phyloP scores from a whole-genome alignment of 2,797 vertebrate genomes.

The Liasis olivaceus region DNA sequence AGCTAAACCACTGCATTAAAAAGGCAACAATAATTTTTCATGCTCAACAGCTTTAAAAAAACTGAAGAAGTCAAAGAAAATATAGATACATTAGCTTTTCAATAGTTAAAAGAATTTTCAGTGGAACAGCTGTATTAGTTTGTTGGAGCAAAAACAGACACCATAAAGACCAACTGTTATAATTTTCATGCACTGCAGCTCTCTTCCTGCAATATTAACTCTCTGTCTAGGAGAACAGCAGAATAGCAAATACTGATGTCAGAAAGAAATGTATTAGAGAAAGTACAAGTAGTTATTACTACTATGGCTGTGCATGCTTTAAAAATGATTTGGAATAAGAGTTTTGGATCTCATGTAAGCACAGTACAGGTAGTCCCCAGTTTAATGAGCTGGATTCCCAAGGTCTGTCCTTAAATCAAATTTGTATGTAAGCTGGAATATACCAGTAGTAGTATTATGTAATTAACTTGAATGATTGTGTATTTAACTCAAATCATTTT shows the following conservation, averaged over 20 bases:
- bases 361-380: background rate
- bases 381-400: too few relatives aligned
- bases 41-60: conserved; percentile 61
- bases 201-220: background rate
- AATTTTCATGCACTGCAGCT: background rate
- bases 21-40: conserved; percentile 50
- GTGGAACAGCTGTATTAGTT: background rate
- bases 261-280: background rate
- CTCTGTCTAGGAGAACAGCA: background rate
- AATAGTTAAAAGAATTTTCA: conserved; percentile 28
- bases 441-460: too few relatives aligned
- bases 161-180: background rate
- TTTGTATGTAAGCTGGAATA: too few relatives aligned
- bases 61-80: conserved; percentile 64
- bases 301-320: background rate
- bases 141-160: background rate
- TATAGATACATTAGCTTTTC: conserved; percentile 46
- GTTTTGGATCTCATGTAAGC: background rate
- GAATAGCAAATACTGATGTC: background rate
- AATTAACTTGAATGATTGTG: too few relatives aligned
- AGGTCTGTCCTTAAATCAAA: too few relatives aligned
- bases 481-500: too few relatives aligned
- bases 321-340: background rate
- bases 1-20: conserved; percentile 62
- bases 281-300: background rate